Conservation (phyloP, 1,140 invertebrate genomes). For the Drosophila chauvacae region DNA sequence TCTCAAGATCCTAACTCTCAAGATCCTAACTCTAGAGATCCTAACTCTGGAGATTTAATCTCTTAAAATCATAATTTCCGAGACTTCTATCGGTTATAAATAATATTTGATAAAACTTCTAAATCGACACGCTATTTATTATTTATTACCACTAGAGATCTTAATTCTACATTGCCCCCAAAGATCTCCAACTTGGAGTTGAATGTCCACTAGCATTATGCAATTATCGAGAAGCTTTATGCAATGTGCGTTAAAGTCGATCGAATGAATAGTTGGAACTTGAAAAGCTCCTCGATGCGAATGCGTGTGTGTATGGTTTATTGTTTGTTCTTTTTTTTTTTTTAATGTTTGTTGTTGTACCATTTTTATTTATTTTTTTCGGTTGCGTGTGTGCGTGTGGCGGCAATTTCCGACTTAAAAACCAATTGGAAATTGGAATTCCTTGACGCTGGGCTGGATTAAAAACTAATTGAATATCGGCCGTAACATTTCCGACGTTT, state of each 20-base stretch:
- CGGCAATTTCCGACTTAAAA: conserved; percentile 71
- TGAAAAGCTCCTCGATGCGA: conserved; percentile 30
- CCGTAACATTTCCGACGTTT: conserved; percentile 49
- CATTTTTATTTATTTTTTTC: conserved; percentile 13
- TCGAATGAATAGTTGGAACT: conserved; percentile 30
- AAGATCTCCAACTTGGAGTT: not conserved
- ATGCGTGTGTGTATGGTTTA: conserved; percentile 24
- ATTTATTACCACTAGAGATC: conserved; percentile 1
- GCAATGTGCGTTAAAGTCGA: conserved; percentile 37
- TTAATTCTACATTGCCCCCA: not conserved
- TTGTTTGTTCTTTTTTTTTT: conserved; percentile 9
- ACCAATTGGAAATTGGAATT: conserved; percentile 71
- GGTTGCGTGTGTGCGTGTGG: conserved; percentile 46
- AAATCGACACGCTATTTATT: not conserved
- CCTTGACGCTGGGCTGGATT: conserved; percentile 59
- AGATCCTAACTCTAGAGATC: not conserved
- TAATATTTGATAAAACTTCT: not conserved
- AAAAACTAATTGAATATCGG: conserved; percentile 68
- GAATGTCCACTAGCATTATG: conserved; percentile 21
- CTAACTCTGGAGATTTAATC: not conserved
- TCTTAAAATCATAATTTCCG: not conserved
- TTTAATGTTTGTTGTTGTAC: conserved; percentile 12
- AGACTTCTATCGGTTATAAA: not conserved
- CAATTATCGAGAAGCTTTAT: conserved; percentile 35
- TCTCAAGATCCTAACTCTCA: not conserved